Evolutionary conservation across 2,797 vertebrate genomes (phyloP).

Genomic region (Ambastaia sidthimunki): DNA sequence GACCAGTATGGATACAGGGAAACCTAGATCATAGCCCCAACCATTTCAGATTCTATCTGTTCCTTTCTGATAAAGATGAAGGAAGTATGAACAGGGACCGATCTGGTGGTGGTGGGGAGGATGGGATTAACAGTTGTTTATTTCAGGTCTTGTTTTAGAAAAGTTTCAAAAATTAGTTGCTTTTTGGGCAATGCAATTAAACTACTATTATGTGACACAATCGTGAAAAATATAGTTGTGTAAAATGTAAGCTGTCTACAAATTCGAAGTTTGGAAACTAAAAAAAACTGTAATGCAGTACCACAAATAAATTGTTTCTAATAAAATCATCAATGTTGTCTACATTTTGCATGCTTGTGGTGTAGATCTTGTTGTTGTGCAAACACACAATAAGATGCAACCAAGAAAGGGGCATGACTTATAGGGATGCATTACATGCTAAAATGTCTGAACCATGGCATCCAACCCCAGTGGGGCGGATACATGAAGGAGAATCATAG

Average conservation of each 20-base stretch:
- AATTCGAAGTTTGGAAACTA: too few relatives aligned
- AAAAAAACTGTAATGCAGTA: too few relatives aligned
- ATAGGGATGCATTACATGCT: constrained; percentile 25
- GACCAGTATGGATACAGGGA: background rate
- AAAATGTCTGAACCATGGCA: too few relatives aligned
- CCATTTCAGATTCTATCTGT: background rate
- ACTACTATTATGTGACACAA: too few relatives aligned
- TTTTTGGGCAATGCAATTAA: background rate
- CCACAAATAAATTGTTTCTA: background rate
- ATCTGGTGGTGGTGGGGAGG: too few relatives aligned
- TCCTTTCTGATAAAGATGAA: too few relatives aligned
- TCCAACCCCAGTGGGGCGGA: too few relatives aligned
- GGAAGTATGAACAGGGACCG: too few relatives aligned
- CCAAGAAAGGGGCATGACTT: constrained; percentile 38
- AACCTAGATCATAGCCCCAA: background rate
- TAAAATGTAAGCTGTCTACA: background rate
- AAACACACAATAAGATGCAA: background rate
- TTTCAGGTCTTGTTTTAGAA: too few relatives aligned
- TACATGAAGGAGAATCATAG: too few relatives aligned
- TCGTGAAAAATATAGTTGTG: background rate
- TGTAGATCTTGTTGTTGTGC: background rate
- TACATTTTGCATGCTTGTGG: background rate
- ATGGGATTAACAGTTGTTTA: too few relatives aligned
- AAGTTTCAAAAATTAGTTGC: background rate
- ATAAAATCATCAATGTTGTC: background rate